phyloP scores from a whole-genome alignment of 2,113 vertebrate genomes.

The Alectura lathami region DNA sequence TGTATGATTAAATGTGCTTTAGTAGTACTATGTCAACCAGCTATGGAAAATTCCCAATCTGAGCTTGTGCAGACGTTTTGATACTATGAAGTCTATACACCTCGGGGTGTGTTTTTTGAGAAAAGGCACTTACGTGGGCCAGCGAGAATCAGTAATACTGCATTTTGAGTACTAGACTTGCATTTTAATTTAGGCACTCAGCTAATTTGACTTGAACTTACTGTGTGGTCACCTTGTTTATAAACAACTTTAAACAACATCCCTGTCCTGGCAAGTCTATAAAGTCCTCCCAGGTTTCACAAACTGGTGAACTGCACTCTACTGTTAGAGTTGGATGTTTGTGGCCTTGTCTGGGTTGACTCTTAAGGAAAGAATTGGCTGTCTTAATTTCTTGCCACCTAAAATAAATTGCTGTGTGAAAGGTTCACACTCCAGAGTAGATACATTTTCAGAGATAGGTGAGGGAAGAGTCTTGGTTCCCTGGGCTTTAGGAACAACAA shows the following conservation, averaged over 20 bases:
- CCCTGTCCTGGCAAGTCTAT: background rate
- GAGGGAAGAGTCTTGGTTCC: background rate
- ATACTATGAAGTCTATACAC: background rate
- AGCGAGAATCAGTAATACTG: background rate
- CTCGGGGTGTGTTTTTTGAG: background rate
- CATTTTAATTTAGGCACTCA: background rate
- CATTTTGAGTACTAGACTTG: background rate
- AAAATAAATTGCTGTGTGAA: background rate
- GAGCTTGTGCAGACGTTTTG: background rate
- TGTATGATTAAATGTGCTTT: conserved; percentile 15
- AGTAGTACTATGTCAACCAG: background rate
- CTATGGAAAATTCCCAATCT: conserved; percentile 34
- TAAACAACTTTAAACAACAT: background rate
- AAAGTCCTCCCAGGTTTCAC: background rate
- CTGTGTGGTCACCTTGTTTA: background rate
- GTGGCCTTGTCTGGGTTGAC: background rate
- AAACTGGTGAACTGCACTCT: background rate
- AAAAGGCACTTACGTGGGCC: background rate
- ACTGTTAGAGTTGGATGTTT: background rate
- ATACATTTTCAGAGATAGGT: background rate
- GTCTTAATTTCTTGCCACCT: background rate
- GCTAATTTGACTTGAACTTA: background rate
- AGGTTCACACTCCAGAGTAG: background rate
- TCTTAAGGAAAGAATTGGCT: background rate
- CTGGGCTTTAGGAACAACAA: background rate